phyloP scores from a whole-genome alignment of 2,113 vertebrate genomes.

The Ginglymostoma cirratum region DNA sequence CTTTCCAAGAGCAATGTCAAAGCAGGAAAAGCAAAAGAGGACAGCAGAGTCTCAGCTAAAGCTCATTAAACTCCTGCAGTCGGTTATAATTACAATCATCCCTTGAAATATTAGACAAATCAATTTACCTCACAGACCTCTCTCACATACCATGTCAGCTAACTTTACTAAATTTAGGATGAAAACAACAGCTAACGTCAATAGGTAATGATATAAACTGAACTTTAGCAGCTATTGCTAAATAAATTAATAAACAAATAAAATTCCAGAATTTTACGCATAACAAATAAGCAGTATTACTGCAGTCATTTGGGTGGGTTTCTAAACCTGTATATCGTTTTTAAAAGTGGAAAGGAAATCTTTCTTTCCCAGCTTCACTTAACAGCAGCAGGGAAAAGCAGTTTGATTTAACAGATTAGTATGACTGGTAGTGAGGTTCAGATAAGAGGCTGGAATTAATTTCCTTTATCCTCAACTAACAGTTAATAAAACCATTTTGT shows the following conservation, averaged over 20 bases:
- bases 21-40: not conserved
- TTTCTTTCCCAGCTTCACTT: not conserved
- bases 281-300: not conserved
- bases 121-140: not conserved
- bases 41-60: not conserved
- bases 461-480: not conserved
- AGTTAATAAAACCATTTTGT: not conserved
- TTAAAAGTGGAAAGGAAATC: not conserved
- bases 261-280: not conserved
- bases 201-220: not conserved
- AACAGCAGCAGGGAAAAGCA: not conserved
- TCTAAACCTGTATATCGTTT: not conserved
- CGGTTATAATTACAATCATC: not conserved
- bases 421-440: not conserved
- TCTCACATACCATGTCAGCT: not conserved
- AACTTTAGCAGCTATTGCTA: not conserved
- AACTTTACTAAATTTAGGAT: not conserved
- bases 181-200: not conserved
- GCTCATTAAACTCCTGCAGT: not conserved
- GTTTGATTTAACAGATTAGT: not conserved
- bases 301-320: not conserved
- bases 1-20: conserved; percentile 53
- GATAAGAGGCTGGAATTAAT: not conserved
- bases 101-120: not conserved
- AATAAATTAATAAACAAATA: too few species aligned